These are phyloP conservation scores for Athalia cordata DNA, from an alignment of 2,888 invertebrate genomes.

Conservation along the genomic window DNA sequence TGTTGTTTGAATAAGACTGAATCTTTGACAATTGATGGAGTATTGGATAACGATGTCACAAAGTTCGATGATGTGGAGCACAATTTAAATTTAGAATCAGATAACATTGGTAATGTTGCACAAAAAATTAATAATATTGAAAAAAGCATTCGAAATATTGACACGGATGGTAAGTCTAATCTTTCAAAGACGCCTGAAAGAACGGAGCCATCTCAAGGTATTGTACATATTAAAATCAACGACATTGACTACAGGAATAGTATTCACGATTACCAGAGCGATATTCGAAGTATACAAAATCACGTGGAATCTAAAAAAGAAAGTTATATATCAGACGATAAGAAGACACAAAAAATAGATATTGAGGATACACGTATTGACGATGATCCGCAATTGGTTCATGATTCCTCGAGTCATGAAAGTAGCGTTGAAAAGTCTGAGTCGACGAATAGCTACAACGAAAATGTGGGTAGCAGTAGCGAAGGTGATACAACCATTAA, in stretches of 20 bases:
- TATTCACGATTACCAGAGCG: conserved; percentile 57
- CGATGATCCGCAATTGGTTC: background rate
- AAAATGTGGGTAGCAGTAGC: conserved; percentile 55
- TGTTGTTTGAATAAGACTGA: conserved; percentile 62
- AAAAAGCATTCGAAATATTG: conserved; percentile 50
- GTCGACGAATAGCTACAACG: conserved; percentile 55
- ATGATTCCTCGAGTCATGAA: conserved; percentile 45
- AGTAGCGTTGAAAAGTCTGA: conserved; percentile 61
- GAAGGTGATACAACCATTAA: conserved; percentile 54
- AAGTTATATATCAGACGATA: conserved; percentile 25
- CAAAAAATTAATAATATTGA: conserved; percentile 59
- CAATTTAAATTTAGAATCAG: conserved; percentile 33
- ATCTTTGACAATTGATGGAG: conserved; percentile 51
- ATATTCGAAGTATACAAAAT: conserved; percentile 51
- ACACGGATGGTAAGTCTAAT: conserved; percentile 30
- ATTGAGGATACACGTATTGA: background rate
- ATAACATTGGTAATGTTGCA: conserved; percentile 56
- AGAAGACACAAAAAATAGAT: conserved; percentile 2
- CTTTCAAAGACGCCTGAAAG: conserved; percentile 26
- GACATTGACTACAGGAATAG: conserved; percentile 50
- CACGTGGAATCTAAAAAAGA: background rate
- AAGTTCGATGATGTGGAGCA: conserved; percentile 41
- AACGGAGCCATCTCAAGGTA: conserved; percentile 49
- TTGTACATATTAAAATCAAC: conserved; percentile 52
- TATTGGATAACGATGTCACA: conserved; percentile 51